Base-by-base conservation (phyloP, 2,113 vertebrate species). In the Epinephelus moara region DNA sequence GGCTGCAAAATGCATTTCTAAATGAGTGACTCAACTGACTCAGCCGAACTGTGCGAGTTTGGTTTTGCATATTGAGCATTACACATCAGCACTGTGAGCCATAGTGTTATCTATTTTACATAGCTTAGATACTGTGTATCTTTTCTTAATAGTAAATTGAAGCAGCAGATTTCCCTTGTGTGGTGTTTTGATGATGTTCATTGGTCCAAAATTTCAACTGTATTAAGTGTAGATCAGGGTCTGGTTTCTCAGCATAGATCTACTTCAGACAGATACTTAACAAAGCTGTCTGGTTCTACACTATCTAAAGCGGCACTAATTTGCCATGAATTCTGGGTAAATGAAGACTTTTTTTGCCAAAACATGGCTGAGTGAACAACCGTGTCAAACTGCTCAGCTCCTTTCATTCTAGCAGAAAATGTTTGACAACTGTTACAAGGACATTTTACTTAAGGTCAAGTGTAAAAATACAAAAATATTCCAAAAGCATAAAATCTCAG, bases 1-100 rank as follows among this genome's bases (percentile, higher is more conserved):
- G n/a, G 14, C 49, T 63, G 27, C 8, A 14, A 70, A 76, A 18
- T 56, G 42, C 7, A 18, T 81, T 42, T 59, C n/a, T 27, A 7
- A 75, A 56, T 45, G 40, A 42, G 15, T 50, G 27, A 50, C 79
- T 62, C n/a, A 21, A 30, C 23, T 23, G 19, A 57, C 33, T 82
- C 13, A n/a, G 13, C 42, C 27, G 40, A 47, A 27, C 40, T 60
- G 70, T 53, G 45, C 17, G 52, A 57, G 52, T 57, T 25, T 53
- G 13, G 3, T 52, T 69, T 33, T 40, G 40, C 17, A 66, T 71
- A 77, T 76, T 60, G 8, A 66, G 42, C 21, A 15, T 37, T 21
- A 8, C 6, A 6, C 23, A 83, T 78, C 68, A 72, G 42, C 57
- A 23, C 27, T 30, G 40, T 50, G 18, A 17, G 27, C 15, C 9